A percentile compares a stretch with the other conserved stretches of the same genome.
phyloP scores from a whole-genome alignment of 2,113 vertebrate species.

The Eira barbara region DNA sequence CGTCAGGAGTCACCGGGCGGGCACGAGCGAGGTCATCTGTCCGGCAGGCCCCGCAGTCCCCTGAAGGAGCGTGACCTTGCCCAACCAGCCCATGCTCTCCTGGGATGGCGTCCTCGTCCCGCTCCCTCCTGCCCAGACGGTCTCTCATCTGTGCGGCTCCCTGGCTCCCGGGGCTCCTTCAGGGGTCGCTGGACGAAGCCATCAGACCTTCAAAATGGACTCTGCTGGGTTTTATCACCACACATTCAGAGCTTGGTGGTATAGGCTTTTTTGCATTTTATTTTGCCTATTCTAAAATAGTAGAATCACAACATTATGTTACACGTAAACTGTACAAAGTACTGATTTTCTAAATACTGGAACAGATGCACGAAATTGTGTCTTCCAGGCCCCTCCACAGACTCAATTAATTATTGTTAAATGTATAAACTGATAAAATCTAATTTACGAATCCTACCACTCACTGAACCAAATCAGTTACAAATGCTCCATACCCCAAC shows the following conservation, averaged over 20 bases:
- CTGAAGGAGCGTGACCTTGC: not conserved
- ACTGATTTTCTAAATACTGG: not conserved
- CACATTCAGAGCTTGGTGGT: not conserved
- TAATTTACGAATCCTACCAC: too few relatives aligned
- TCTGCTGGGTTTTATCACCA: not conserved
- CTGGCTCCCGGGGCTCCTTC: not conserved
- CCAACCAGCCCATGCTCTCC: not conserved
- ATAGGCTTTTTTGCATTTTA: not conserved
- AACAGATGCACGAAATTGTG: too few relatives aligned
- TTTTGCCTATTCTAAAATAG: not conserved
- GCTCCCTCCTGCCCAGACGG: not conserved
- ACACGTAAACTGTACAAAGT: not conserved
- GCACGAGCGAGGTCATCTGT: not conserved
- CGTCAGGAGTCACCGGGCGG: not conserved
- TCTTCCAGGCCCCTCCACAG: not conserved
- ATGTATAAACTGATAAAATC: not conserved
- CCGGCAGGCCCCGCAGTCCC: not conserved
- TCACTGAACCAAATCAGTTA: not conserved
- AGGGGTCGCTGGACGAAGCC: not conserved
- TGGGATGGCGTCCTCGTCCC: not conserved
- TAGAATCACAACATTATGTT: not conserved
- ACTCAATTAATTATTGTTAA: not conserved
- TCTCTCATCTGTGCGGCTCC: not conserved
- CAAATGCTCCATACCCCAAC: fast-evolving
- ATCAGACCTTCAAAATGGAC: too few relatives aligned